Conservation (phyloP, 2,113 vertebrate genomes). For the Daubentonia madagascariensis region DNA sequence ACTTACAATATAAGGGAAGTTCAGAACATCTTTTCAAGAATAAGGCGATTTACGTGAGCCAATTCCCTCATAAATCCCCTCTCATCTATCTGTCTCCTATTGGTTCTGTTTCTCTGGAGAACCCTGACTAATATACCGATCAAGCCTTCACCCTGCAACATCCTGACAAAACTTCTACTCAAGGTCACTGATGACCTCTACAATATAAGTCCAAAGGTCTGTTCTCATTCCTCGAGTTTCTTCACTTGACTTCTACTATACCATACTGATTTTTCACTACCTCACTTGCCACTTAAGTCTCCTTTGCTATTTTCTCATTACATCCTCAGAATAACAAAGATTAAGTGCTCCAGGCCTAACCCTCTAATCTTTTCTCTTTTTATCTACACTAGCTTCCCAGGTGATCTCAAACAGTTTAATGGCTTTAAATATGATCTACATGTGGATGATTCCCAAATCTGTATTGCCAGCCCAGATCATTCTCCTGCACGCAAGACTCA, state of each 20-base stretch:
- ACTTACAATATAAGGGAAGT: background rate
- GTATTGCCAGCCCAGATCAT: background rate
- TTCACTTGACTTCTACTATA: background rate
- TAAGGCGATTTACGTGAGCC: background rate
- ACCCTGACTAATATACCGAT: background rate
- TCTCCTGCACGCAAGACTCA: background rate
- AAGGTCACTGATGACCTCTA: background rate
- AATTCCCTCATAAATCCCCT: background rate
- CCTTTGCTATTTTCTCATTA: background rate
- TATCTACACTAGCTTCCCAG: background rate
- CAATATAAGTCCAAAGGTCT: background rate
- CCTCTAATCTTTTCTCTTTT: background rate
- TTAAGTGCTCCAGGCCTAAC: background rate
- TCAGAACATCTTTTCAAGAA: background rate
- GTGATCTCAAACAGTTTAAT: background rate
- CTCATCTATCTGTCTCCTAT: background rate
- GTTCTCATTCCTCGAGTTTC: background rate
- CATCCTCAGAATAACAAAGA: background rate
- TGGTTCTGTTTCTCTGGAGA: background rate
- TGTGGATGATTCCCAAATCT: background rate
- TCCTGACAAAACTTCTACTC: background rate
- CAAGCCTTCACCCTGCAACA: background rate
- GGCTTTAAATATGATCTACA: background rate
- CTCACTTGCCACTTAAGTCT: background rate
- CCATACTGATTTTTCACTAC: background rate